These are phyloP conservation scores for Plutomurus gul DNA, from an alignment of 1,140 invertebrate genomes.

Conservation along the genomic window DNA sequence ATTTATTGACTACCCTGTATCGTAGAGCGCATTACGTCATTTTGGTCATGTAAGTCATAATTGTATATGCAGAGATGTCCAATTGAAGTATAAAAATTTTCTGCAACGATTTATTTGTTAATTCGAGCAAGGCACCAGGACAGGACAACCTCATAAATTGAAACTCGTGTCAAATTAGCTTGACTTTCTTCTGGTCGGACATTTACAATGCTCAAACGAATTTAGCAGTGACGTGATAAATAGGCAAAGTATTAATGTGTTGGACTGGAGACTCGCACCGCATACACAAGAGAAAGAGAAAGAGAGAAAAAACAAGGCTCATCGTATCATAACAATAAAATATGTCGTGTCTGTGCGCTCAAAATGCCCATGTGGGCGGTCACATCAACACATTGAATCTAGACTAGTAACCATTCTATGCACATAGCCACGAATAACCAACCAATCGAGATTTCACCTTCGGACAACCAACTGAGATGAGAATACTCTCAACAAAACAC, in stretches of 20 bases:
- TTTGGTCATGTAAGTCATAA: no score
- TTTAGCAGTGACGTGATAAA: conserved; percentile 22
- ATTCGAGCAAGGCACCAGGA: background rate
- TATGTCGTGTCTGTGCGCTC: background rate
- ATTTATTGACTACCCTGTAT: no score
- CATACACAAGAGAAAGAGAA: background rate
- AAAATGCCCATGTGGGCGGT: background rate
- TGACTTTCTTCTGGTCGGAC: conserved; percentile 10
- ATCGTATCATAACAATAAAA: background rate
- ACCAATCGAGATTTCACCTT: conserved; percentile 8
- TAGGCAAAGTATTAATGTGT: background rate
- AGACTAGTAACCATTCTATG: background rate
- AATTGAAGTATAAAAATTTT: conserved; percentile 4
- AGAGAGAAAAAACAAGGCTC: background rate
- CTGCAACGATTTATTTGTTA: conserved; percentile 4
- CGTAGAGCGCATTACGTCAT: no score
- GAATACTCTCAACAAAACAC: background rate
- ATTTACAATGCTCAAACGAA: background rate
- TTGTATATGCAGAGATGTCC: conserved; percentile 11
- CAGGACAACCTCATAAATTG: conserved; percentile 17
- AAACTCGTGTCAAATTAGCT: conserved; percentile 29
- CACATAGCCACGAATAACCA: background rate
- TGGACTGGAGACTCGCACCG: background rate
- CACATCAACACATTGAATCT: background rate
- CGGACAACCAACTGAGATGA: background rate